Evolutionary conservation across 2,888 invertebrate species (phyloP), one percentile per base, ranked within the genome.

Genomic region (Melinaea menophilus): DNA sequence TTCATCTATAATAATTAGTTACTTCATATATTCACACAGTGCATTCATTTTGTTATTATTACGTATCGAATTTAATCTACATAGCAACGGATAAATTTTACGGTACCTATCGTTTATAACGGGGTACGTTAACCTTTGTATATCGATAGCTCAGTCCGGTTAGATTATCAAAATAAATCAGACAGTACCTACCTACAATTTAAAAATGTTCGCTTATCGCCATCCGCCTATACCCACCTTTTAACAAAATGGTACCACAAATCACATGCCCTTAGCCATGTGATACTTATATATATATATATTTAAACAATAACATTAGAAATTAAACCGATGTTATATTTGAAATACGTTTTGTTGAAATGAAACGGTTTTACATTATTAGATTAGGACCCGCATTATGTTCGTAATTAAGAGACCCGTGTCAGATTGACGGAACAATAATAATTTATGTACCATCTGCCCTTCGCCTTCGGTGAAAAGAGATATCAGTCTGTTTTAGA

Each of bases 321-420:
- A 48, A 22, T 48, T 48, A n/a, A 48, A n/a, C 22, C 7, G 11
- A 11, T 22, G 22, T 22, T 51, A 7, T 51, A 51, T 51, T 51
- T 22, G 31, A 31, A 46, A 55, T 55, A 60, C 46, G 35, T 45
- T 22, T 31, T 60, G 46, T 57, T 33, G 22, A 65, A 60, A 62
- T 63, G 58, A 33, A 60, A 48, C 41, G n/a, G 62, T 57, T 58
- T 62, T 51, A 22, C 59, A 37, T 62, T 59, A 68, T 68, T 62
- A 64, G 58, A 71, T 71, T 67, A 63, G 59, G 57, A 65, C 70
- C 69, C 68, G 67, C 67, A 70, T 64, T 64, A 12, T 61, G 55
- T 54, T 11, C 58, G 63, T 65, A 63, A 69, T 69, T 69, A 68
- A 67, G 62, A 65, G 37, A 31, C 58, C 62, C 57, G 46, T 60